Base-by-base conservation (phyloP, 2,113 vertebrate genomes). In the Zosterops japonicus region DNA sequence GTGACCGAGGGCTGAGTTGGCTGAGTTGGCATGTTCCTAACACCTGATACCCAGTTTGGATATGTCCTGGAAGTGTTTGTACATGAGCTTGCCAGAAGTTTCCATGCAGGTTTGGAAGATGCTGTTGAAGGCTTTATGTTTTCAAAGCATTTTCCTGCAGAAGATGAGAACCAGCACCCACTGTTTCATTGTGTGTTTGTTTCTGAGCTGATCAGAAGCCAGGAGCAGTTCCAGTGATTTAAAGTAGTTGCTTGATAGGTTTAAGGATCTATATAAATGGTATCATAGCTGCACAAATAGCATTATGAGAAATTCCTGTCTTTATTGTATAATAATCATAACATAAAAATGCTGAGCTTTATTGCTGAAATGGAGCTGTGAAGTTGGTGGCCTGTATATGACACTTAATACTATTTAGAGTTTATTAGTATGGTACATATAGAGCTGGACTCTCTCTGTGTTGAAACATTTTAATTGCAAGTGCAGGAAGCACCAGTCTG, bases 301-400 rank as follows among this genome's bases (percentile, higher is more conserved):
- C 52, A 46, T 77, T 69, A 74, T 87, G 72, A 80, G 86, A 87
- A 94, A 75, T 75, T 90, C 35, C 55, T 81, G 23, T 81, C 81
- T 94, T 96, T 59, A 81, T 89, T 94, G 39, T 91, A 67, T 81
- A 91, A 89, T 95, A 89, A 95, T 89, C 29, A 33, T 77, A 80
- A 76, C n/a, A 36, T 84, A 59, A 78, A 94, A 91, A 61, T 57
- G 42, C 36, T 87, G 76, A 89, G 31, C 25, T 18, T 80, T 90
- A 61, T 56, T 84, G 56, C 80, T 78, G 81, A 57, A 91, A 67
- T 7, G 29, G 65, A 89, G 21, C 81, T 81, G 39, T 81, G 87
- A 70, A 91, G 68, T 79, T 89, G 46, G 55, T 89, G 71, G 41
- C 50, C 80, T 91, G 56, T 89, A 18, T 65, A 68, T 80, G 11